A percentile compares a stretch with the other conserved stretches of the same genome.
Evolutionary conservation across 2,797 vertebrate species (phyloP).

Genomic region (Melanotaenia pygmaea): DNA sequence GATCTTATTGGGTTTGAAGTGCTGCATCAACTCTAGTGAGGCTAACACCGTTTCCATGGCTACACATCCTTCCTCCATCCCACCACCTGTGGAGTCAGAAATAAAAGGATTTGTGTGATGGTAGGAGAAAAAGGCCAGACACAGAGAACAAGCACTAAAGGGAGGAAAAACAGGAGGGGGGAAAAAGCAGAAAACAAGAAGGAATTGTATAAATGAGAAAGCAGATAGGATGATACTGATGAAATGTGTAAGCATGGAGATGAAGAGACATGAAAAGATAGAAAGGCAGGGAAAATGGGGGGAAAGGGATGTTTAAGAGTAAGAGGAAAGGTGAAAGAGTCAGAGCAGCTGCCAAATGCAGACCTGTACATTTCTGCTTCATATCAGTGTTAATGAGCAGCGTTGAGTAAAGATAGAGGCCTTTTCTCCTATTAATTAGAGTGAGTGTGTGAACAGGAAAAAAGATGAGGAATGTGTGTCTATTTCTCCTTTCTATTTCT

Average conservation of each 20-base stretch:
- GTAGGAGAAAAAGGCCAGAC: slow-evolving; percentile 8
- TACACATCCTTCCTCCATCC: slow-evolving; percentile 78
- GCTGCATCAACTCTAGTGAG: slow-evolving; percentile 48
- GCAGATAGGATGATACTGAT: not conserved
- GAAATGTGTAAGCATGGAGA: not conserved
- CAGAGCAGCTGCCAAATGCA: slow-evolving; percentile 28
- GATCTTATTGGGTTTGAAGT: slow-evolving; percentile 37
- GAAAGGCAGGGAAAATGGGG: not conserved
- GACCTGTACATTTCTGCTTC: slow-evolving; percentile 27
- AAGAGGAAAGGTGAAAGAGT: not conserved
- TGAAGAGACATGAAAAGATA: slow-evolving; percentile 4
- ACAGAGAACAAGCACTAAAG: slow-evolving; percentile 1
- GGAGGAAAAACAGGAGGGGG: not conserved
- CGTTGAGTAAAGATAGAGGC: slow-evolving; percentile 42
- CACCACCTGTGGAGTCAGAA: slow-evolving; percentile 83
- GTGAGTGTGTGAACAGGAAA: slow-evolving; percentile 30
- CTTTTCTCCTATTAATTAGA: slow-evolving; percentile 50
- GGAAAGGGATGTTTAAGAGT: not conserved
- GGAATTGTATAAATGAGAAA: not conserved
- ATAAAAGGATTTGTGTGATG: slow-evolving; percentile 70
- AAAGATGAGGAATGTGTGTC: not conserved
- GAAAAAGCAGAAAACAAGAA: not conserved
- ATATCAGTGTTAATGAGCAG: slow-evolving; percentile 56
- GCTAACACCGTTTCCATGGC: slow-evolving; percentile 76
- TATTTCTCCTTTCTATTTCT: slow-evolving; percentile 10